A percentile compares a stretch with the other conserved stretches of the same genome.
Evolutionary conservation across 2,888 invertebrate genomes (phyloP).

Genomic region (Sericinus montela): DNA sequence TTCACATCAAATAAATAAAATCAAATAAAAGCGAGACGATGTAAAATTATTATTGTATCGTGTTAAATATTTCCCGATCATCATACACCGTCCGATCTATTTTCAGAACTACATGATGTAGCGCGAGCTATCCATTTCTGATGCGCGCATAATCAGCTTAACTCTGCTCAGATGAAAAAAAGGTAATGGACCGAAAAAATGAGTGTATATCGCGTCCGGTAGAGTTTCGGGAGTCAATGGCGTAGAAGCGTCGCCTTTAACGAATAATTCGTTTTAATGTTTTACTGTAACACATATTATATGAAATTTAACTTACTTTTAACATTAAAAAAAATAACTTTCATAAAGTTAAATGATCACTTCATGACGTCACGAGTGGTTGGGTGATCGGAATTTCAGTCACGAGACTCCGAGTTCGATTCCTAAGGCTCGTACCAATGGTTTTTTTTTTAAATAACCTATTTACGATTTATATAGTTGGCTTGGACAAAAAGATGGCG

Average conservation of each 20-base stretch:
- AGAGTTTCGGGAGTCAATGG: constrained; percentile 19
- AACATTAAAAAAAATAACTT: no score
- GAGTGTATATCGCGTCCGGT: constrained; percentile 26
- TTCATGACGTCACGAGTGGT: no score
- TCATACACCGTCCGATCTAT: constrained; percentile 19
- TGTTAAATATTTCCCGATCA: constrained; percentile 4
- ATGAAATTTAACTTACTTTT: no score
- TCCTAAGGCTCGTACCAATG: no score
- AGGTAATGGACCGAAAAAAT: constrained; percentile 61
- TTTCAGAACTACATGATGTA: constrained; percentile 19
- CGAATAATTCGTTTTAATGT: constrained; percentile 6
- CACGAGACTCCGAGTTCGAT: no score
- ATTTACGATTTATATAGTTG: no score
- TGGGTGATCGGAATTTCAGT: no score
- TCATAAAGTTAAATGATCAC: no score
- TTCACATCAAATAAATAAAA: no score
- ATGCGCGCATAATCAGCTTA: constrained; percentile 61
- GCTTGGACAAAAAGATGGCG: no score
- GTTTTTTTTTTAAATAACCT: no score
- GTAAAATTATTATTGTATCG: constrained; percentile 2
- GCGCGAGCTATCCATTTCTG: constrained; percentile 35
- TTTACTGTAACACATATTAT: neutral
- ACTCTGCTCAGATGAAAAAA: constrained; percentile 53
- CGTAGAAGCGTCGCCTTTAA: constrained; percentile 9
- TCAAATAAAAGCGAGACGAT: no score